Evolutionary conservation across 2,797 vertebrate genomes (phyloP).

Genomic region (Rachycentron canadum): DNA sequence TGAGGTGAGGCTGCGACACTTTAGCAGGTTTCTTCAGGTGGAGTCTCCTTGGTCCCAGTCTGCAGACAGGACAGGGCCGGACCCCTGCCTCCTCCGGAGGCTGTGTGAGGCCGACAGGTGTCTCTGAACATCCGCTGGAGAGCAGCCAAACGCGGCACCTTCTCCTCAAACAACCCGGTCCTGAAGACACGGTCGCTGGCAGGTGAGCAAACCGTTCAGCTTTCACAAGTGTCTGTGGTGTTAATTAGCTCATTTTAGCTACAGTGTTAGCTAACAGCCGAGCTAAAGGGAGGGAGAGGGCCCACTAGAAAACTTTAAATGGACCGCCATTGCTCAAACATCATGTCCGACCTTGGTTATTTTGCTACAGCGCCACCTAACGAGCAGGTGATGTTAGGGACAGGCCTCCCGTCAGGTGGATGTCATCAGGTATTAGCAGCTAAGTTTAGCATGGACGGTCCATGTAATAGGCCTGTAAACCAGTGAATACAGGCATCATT

Average conservation of each 20-base stretch:
- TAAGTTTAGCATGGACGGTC: neutral
- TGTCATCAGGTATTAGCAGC: no score
- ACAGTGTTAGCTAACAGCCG: no score
- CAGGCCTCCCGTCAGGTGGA: no score
- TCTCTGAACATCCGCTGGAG: neutral
- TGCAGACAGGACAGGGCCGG: no score
- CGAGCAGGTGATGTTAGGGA: no score
- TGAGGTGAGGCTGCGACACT: neutral
- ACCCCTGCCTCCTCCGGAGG: neutral
- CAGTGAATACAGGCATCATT: neutral
- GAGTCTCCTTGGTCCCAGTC: neutral
- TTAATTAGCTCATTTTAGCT: neutral
- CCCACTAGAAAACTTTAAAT: neutral
- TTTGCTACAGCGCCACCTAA: no score
- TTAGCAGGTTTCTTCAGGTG: neutral
- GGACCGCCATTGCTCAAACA: neutral
- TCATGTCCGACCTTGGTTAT: no score
- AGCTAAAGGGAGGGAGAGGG: neutral
- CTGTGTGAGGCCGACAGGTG: neutral
- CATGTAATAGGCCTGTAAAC: neutral
- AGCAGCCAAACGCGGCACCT: neutral
- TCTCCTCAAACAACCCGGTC: neutral
- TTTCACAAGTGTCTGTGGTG: neutral
- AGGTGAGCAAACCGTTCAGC: neutral
- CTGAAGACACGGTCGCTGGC: accelerated